Conservation (phyloP, 2,888 invertebrate genomes). For the Tetrapedia diversipes region DNA sequence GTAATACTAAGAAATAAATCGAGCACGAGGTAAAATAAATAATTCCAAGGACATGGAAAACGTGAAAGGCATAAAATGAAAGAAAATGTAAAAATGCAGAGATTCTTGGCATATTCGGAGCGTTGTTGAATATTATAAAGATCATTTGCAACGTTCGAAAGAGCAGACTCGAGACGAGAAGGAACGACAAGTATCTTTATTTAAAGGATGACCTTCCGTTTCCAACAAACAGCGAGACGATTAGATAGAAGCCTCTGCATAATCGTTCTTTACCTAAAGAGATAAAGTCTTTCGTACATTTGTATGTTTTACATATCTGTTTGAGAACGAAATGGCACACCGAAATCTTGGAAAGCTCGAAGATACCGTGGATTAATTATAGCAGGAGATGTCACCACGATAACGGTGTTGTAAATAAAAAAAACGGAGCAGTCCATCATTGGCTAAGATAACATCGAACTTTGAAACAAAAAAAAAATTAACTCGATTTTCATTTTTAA, state of each 20-base stretch:
- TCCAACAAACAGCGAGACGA: slow-evolving; percentile 42
- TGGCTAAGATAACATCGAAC: neutral
- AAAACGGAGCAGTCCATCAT: neutral
- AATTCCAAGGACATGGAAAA: no score
- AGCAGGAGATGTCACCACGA: neutral
- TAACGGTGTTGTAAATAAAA: neutral
- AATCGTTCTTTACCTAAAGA: slow-evolving; percentile 43
- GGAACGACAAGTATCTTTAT: slow-evolving; percentile 29
- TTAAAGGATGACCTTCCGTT: slow-evolving; percentile 47
- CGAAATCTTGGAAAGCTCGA: slow-evolving; percentile 1
- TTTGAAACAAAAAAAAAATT: no score
- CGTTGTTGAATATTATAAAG: neutral
- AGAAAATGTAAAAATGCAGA: neutral
- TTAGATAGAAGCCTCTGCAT: slow-evolving; percentile 50
- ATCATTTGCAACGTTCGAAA: neutral
- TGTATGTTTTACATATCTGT: slow-evolving; percentile 36
- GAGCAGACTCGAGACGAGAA: neutral
- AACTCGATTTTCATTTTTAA: neutral
- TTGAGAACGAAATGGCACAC: slow-evolving; percentile 22
- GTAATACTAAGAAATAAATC: no score
- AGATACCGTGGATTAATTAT: slow-evolving; percentile 15
- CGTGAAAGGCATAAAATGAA: no score
- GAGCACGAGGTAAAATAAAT: no score
- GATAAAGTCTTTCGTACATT: slow-evolving; percentile 39
- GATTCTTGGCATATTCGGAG: neutral